Conservation (phyloP, 2,113 vertebrate genomes). For the Eublepharis macularius region DNA sequence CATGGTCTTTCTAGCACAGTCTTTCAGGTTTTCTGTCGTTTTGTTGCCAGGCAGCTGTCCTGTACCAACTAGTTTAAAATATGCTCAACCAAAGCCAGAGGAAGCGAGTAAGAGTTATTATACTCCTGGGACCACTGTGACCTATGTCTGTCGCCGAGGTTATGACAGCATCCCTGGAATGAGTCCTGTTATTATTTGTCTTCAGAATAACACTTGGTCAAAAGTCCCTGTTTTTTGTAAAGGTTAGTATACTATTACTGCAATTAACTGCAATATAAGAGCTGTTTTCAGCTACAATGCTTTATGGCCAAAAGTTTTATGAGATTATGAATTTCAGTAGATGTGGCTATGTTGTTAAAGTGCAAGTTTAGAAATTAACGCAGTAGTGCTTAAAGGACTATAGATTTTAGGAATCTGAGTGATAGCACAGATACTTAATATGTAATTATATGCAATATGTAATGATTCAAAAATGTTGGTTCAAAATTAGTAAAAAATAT, state of each 20-base stretch:
- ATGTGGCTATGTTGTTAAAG: not conserved
- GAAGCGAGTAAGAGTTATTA: not conserved
- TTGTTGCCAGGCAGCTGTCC: constrained; percentile 48
- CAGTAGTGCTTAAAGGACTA: not conserved
- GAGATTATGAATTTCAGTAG: not conserved
- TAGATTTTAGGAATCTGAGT: not conserved
- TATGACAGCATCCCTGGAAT: constrained; percentile 47
- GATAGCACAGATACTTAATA: not conserved
- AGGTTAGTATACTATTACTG: constrained; percentile 50
- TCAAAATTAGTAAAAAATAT: no score
- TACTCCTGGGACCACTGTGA: not conserved
- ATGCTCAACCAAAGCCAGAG: constrained; percentile 19
- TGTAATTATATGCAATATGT: not conserved
- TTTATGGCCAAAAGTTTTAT: not conserved
- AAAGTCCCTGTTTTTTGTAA: constrained; percentile 49
- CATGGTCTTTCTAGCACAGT: rapidly evolving
- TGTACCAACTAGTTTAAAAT: not conserved
- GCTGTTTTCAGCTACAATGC: not conserved
- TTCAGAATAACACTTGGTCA: constrained; percentile 48
- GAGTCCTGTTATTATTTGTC: constrained; percentile 50
- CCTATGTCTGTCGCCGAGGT: constrained; percentile 64
- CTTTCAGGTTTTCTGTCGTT: not conserved
- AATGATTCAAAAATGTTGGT: not conserved
- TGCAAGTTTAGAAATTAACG: no score
- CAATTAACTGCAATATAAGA: not conserved